Evolutionary conservation across 2,797 vertebrate genomes (phyloP), one percentile per base, ranked within the genome.

Genomic region (Hoplostethus atlanticus): DNA sequence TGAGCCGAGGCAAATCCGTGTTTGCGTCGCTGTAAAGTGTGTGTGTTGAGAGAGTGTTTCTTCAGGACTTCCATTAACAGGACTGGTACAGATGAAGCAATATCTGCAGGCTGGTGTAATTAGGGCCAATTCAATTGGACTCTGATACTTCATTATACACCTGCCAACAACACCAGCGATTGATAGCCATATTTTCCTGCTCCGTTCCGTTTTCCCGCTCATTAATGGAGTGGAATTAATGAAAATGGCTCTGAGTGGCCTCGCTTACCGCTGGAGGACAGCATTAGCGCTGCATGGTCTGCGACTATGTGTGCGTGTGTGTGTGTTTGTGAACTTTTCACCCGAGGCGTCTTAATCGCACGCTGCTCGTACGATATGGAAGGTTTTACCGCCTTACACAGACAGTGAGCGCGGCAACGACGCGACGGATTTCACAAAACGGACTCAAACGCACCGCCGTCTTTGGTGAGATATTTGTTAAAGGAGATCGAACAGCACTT

Each of bases 81-180:
- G 75, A 87, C 60, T 76, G 84, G 76, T 93, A 92, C 86, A 90
- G 89, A 93, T 93, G 91, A 92, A 94, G 87, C 88, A 89, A 84
- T 93, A 91, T 95, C 93, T 94, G 87, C 77, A 94, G 92, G 92
- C 89, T 90, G 66, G 81, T 90, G 92, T 94, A 93, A 95, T 94
- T 94, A 95, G 93, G 89, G 86, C 90, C 92, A 92, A 94, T 94
- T 94, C 92, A 91, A 91, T 94, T 94, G 91, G 77, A 77, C 79
- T 86, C 90, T 90, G 85, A 94, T 89, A 92, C 90, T 94, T 93
- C 91, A 89, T 94, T 93, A 93, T 89, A 90, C 80, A 93, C 89
- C 93, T 93, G 93, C 91, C 93, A 93, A 91, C 91, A 91, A 91
- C 90, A 92, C 77, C 70, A 71, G 88, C 85, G 86, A 93, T 90